These are phyloP conservation scores for Zygogramma bicolorata DNA, from an alignment of 2,888 invertebrate species.

Conservation along the genomic window DNA sequence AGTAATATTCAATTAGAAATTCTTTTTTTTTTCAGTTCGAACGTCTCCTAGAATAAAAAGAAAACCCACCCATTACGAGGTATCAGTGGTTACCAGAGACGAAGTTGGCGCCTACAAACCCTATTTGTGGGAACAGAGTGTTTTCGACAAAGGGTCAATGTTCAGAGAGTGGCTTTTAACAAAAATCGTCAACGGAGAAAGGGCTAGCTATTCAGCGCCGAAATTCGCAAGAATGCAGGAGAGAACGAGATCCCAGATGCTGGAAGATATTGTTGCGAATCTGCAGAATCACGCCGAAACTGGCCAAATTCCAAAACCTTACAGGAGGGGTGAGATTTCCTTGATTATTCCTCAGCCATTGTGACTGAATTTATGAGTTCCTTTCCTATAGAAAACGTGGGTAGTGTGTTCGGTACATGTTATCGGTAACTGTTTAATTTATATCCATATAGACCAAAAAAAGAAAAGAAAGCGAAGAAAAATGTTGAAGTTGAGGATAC, in stretches of 20 bases:
- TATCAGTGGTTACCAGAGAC: conserved; percentile 92
- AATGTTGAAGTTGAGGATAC: too few relatives aligned
- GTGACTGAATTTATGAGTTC: too few relatives aligned
- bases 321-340: conserved; percentile 76
- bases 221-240: conserved; percentile 97
- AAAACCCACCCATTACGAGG: conserved; percentile 89
- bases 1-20: too few relatives aligned
- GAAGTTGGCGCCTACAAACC: conserved; percentile 97
- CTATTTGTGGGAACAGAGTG: conserved; percentile 94
- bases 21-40: conserved; percentile 73
- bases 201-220: conserved; percentile 94
- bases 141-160: conserved; percentile 94
- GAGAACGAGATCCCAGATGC: conserved; percentile 91
- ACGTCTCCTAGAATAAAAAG: conserved; percentile 89
- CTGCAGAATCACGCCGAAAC: conserved; percentile 94
- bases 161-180: conserved; percentile 94
- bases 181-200: conserved; percentile 93
- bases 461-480: too few relatives aligned
- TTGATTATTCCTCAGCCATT: not conserved
- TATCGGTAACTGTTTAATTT: too few relatives aligned
- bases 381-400: too few relatives aligned
- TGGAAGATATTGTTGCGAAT: conserved; percentile 94
- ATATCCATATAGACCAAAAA: too few relatives aligned
- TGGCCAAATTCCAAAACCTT: conserved; percentile 95
- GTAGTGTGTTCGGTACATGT: too few relatives aligned